phyloP scores from a whole-genome alignment of 2,888 invertebrate genomes.

The Aricia artaxerxes region DNA sequence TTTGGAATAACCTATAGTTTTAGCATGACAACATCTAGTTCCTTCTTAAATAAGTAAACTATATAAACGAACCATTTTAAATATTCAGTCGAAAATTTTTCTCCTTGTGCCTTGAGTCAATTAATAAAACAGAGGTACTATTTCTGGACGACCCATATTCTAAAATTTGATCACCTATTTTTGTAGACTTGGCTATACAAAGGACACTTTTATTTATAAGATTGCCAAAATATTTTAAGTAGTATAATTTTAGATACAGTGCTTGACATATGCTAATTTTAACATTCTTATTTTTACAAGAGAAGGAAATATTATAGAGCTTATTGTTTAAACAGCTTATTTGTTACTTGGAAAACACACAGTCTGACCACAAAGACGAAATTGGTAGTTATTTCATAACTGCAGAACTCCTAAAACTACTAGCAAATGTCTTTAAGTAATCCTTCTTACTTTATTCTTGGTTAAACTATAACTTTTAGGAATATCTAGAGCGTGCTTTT shows the following conservation, averaged over 20 bases:
- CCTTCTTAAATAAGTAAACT: not conserved
- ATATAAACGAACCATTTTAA: not conserved
- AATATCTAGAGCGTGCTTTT: not conserved
- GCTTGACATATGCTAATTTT: too few species aligned
- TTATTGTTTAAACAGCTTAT: too few species aligned
- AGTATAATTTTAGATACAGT: not conserved
- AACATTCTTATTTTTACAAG: too few species aligned
- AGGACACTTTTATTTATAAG: not conserved
- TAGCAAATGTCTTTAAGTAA: not conserved
- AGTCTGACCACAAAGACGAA: too few species aligned
- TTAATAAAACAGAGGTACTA: not conserved
- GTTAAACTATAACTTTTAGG: not conserved
- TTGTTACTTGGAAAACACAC: too few species aligned
- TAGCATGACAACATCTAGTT: too few species aligned
- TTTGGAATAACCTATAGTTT: too few species aligned
- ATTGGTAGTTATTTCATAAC: too few species aligned
- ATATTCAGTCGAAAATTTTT: not conserved
- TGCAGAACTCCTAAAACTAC: too few species aligned
- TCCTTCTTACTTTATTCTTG: not conserved
- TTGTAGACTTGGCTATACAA: not conserved
- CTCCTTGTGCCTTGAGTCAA: not conserved
- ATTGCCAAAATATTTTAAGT: not conserved
- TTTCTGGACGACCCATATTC: not conserved
- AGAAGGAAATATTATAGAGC: too few species aligned
- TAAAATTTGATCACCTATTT: not conserved